A percentile compares a stretch with the other conserved stretches of the same genome.
These are phyloP conservation scores for Epistrophe grossulariae DNA, from an alignment of 2,888 invertebrate genomes.

Conservation along the genomic window DNA sequence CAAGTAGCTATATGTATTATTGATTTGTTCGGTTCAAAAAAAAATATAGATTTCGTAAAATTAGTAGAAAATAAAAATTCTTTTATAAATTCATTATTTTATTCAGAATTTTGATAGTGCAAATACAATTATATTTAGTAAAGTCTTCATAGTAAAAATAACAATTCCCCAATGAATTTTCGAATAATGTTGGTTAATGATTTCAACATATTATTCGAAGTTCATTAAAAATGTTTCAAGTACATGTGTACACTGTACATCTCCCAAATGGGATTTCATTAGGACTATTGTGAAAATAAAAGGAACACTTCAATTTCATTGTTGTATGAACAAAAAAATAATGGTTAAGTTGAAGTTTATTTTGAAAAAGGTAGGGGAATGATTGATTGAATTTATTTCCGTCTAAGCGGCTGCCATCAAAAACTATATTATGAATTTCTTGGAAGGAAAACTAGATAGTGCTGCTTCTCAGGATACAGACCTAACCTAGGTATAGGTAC, in stretches of 20 bases:
- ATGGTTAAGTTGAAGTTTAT: slow-evolving; percentile 36
- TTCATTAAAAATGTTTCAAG: slow-evolving; percentile 57
- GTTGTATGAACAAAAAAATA: slow-evolving; percentile 22
- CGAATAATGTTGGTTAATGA: slow-evolving; percentile 45
- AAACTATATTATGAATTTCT: slow-evolving; percentile 45
- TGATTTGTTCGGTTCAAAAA: too few species aligned
- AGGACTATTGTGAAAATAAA: slow-evolving; percentile 65
- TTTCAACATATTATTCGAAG: slow-evolving; percentile 24
- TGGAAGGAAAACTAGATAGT: slow-evolving; percentile 22
- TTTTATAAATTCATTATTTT: background rate
- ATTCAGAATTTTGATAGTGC: background rate
- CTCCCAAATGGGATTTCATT: slow-evolving; percentile 59
- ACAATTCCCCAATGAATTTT: slow-evolving; percentile 14
- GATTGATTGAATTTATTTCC: slow-evolving; percentile 59
- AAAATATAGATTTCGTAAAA: background rate
- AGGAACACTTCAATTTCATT: slow-evolving; percentile 59
- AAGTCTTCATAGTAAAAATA: background rate
- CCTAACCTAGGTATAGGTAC: background rate
- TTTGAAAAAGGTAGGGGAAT: slow-evolving; percentile 34
- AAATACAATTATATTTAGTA: background rate
- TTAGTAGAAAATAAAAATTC: background rate
- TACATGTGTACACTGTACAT: slow-evolving; percentile 7
- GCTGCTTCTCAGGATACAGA: background rate
- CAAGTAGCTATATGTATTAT: too few species aligned
- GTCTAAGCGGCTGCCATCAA: slow-evolving; percentile 42